Conservation (phyloP, 2,797 vertebrate species). For the Anabas testudineus region DNA sequence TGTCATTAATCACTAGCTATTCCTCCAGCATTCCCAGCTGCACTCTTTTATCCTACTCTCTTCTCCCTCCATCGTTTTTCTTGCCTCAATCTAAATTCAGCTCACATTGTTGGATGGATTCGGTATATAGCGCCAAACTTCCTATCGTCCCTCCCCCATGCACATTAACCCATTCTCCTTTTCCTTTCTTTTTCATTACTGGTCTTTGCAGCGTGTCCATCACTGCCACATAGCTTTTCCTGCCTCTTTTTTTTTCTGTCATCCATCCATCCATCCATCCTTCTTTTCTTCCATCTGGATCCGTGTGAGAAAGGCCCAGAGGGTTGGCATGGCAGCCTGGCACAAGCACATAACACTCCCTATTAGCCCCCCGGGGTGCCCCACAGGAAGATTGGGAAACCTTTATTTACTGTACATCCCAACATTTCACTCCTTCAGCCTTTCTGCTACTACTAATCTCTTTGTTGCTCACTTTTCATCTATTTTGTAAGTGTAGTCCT, state of each 20-base stretch:
- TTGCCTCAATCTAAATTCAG: slow-evolving; percentile 69
- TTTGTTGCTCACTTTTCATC: slow-evolving; percentile 9
- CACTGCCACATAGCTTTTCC: slow-evolving; percentile 33
- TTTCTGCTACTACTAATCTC: too few species aligned
- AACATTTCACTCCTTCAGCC: slow-evolving; percentile 16
- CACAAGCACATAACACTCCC: slow-evolving; percentile 65
- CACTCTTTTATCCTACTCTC: slow-evolving; percentile 46
- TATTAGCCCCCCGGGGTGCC: slow-evolving; percentile 36
- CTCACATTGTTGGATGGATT: slow-evolving; percentile 62
- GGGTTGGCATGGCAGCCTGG: slow-evolving; percentile 82
- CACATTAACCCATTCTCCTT: slow-evolving; percentile 18
- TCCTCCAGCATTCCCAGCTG: slow-evolving; percentile 44
- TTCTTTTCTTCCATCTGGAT: slow-evolving; percentile 52
- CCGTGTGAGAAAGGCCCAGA: slow-evolving; percentile 45
- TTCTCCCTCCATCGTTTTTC: slow-evolving; percentile 4
- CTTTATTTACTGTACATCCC: slow-evolving; percentile 73
- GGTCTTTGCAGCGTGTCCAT: slow-evolving; percentile 37
- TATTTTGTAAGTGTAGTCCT: neutral
- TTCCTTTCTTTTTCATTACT: slow-evolving; percentile 18
- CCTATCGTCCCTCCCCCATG: neutral
- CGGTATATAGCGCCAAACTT: slow-evolving; percentile 52
- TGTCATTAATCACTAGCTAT: slow-evolving; percentile 54
- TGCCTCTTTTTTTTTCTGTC: slow-evolving; percentile 49
- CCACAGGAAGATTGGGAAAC: slow-evolving; percentile 40
- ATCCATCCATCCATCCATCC: slow-evolving; percentile 33